Evolutionary conservation across 92 coral and sea anemone genomes (phyloP).

Genomic region (Montipora capitata): DNA sequence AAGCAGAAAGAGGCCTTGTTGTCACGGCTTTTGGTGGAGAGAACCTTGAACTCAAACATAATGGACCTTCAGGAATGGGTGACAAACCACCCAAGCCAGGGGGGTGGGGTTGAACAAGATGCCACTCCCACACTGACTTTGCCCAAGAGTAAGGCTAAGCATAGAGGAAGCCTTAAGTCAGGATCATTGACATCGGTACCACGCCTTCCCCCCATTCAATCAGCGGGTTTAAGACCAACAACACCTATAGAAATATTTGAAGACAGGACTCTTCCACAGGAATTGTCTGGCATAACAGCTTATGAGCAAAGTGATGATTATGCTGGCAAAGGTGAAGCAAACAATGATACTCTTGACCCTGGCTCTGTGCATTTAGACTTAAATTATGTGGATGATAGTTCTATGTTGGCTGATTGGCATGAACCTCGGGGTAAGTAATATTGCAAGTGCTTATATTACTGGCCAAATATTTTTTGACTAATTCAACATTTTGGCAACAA

Average conservation of each 20-base stretch:
- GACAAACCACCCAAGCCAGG: conserved; percentile 29
- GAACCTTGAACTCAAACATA: conserved; percentile 84
- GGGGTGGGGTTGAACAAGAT: conserved; percentile 45
- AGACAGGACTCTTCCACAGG: conserved; percentile 24
- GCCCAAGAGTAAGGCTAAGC: conserved; percentile 58
- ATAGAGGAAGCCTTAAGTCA: conserved; percentile 74
- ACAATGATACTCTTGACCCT: conserved; percentile 21
- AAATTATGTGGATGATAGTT: conserved; percentile 6
- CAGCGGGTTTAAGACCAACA: conserved; percentile 85
- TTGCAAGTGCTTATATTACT: too few relatives aligned
- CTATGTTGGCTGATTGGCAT: background rate
- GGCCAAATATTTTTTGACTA: background rate
- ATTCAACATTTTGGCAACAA: too few relatives aligned
- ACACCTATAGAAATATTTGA: conserved; percentile 49
- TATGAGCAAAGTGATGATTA: conserved; percentile 7
- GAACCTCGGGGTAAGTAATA: conserved; percentile 5
- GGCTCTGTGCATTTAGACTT: conserved; percentile 28
- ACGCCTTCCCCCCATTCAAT: conserved; percentile 90
- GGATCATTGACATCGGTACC: conserved; percentile 83
- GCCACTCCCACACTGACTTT: conserved; percentile 23
- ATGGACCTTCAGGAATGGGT: conserved; percentile 84
- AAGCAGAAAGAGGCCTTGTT: conserved; percentile 92
- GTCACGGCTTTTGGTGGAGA: conserved; percentile 88
- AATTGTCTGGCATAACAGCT: conserved; percentile 1
- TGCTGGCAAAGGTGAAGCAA: background rate